Percentiles rank a stretch among this genome's conserved stretches.
Conservation (phyloP, 2,797 vertebrate genomes). For the Rhinophrynus dorsalis region DNA sequence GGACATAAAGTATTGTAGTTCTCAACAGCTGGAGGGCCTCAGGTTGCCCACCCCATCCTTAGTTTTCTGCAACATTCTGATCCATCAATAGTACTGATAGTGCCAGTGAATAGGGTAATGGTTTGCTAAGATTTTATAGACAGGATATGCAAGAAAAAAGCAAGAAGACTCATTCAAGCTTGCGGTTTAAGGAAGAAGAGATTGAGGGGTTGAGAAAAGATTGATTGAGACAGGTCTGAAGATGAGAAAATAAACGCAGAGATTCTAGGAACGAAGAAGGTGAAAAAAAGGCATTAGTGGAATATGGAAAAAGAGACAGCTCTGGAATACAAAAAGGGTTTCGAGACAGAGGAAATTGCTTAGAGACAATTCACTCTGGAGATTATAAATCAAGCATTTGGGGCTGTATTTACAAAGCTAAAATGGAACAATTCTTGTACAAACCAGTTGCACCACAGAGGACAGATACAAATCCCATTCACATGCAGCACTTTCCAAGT, state of each 20-base stretch:
- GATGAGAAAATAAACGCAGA: slow-evolving; percentile 28
- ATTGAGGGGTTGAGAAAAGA: neutral
- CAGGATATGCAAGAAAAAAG: no score
- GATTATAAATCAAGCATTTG: neutral
- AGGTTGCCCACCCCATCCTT: no score
- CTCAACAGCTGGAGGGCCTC: no score
- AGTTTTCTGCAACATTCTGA: no score
- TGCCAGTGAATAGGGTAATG: neutral
- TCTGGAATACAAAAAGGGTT: slow-evolving; percentile 17
- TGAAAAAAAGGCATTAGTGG: neutral
- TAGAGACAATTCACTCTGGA: neutral
- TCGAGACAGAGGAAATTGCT: neutral
- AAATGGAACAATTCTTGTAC: no score
- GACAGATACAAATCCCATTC: no score
- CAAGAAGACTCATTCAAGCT: neutral
- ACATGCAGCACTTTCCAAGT: no score
- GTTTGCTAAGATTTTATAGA: neutral
- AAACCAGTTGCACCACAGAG: no score
- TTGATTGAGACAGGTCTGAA: slow-evolving; percentile 33
- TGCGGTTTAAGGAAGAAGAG: neutral
- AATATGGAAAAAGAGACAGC: neutral
- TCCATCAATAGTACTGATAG: no score
- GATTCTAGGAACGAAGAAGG: neutral
- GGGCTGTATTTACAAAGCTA: no score
- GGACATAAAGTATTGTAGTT: no score